Percentiles rank a stretch among this genome's conserved stretches.
Evolutionary conservation across 2,888 invertebrate genomes (phyloP).

Genomic region (Tenthredo amoena): DNA sequence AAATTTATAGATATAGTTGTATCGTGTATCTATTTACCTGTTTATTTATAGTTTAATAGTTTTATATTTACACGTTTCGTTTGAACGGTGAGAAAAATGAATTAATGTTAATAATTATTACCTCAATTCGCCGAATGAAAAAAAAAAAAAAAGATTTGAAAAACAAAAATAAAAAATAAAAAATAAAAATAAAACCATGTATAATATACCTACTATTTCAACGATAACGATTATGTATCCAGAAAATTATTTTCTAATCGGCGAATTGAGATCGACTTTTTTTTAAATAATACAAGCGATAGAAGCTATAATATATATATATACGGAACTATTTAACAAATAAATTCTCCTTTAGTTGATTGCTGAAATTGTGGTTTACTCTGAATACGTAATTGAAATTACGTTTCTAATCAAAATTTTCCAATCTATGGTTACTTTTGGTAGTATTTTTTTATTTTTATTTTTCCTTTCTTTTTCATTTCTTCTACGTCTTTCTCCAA

Average conservation of each 20-base stretch:
- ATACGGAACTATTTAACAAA: neutral
- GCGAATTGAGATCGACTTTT: neutral
- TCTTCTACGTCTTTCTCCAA: neutral
- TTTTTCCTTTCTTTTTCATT: neutral
- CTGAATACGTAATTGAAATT: neutral
- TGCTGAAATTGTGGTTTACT: neutral
- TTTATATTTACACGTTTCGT: neutral
- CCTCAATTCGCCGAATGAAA: neutral
- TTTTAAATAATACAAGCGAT: neutral
- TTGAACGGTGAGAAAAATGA: neutral
- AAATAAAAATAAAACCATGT: neutral
- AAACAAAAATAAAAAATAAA: neutral
- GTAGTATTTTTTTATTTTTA: neutral
- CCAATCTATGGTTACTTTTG: neutral
- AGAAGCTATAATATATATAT: neutral
- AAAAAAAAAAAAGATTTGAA: neutral
- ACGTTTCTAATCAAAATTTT: neutral
- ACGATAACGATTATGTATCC: neutral
- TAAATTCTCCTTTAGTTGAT: neutral
- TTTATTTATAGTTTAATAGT: neutral
- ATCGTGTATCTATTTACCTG: neutral
- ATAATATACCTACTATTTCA: no score
- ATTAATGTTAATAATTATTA: neutral
- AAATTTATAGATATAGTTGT: neutral
- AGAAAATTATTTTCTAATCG: neutral